Percentiles rank a stretch among this genome's conserved stretches.
Conservation (phyloP, 2,113 vertebrate species). For the Paratilapia polleni region DNA sequence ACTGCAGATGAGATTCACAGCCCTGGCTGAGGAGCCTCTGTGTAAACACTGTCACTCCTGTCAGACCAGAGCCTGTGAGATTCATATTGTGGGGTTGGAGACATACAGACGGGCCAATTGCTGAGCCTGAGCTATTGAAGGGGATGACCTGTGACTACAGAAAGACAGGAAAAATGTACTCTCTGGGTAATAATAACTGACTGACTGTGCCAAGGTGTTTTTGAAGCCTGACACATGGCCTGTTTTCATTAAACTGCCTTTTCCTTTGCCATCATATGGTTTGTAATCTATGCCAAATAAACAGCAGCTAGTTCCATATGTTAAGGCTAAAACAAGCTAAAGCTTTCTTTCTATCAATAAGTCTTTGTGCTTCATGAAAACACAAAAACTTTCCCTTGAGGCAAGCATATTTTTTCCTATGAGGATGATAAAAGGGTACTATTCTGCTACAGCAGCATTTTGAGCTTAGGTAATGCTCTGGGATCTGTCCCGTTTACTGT, state of each 20-base stretch:
- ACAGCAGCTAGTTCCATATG: constrained; percentile 17
- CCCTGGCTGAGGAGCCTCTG: constrained; percentile 54
- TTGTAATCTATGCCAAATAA: constrained; percentile 38
- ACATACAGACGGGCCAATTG: constrained; percentile 57
- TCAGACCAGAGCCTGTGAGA: constrained; percentile 50
- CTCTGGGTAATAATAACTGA: constrained; percentile 53
- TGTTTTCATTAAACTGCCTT: constrained; percentile 37
- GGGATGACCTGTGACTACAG: constrained; percentile 59
- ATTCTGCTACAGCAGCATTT: constrained; percentile 60
- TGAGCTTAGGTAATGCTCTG: constrained; percentile 58
- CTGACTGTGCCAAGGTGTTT: constrained; percentile 55
- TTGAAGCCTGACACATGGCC: constrained; percentile 55
- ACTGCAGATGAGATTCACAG: constrained; percentile 62
- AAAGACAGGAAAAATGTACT: constrained; percentile 47
- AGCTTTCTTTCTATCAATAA: constrained; percentile 21
- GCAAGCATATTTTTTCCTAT: constrained; percentile 21
- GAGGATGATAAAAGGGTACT: constrained; percentile 50
- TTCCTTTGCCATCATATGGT: constrained; percentile 32
- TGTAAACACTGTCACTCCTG: constrained; percentile 74
- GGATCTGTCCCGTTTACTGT: constrained; percentile 59
- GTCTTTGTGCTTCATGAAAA: constrained; percentile 34
- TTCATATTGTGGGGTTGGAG: constrained; percentile 64
- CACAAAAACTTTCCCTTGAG: constrained; percentile 15
- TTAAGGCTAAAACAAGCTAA: neutral
- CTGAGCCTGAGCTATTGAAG: constrained; percentile 47